These are phyloP conservation scores for Cheilosia impressa DNA, from an alignment of 2,888 invertebrate genomes.

Conservation along the genomic window DNA sequence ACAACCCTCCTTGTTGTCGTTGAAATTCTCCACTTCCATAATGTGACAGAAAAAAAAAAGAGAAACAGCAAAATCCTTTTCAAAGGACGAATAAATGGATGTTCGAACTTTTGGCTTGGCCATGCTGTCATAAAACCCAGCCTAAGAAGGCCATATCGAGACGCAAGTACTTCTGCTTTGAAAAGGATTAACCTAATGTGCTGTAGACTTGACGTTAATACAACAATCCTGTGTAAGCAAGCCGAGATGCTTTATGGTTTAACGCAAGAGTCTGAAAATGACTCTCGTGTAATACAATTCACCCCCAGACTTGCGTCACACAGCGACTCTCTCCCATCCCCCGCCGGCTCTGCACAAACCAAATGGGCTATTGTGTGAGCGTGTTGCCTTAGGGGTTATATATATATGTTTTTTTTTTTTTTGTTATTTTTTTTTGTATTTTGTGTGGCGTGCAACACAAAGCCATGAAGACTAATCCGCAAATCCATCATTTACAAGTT, in stretches of 20 bases:
- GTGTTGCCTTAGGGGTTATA: slow-evolving; percentile 45
- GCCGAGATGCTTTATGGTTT: slow-evolving; percentile 26
- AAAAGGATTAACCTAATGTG: slow-evolving; percentile 71
- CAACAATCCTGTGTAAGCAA: slow-evolving; percentile 48
- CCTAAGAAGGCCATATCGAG: slow-evolving; percentile 13
- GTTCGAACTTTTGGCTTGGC: slow-evolving; percentile 23
- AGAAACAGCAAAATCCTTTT: slow-evolving; percentile 38
- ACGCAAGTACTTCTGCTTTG: slow-evolving; percentile 44
- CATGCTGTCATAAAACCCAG: background rate
- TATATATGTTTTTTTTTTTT: slow-evolving; percentile 4
- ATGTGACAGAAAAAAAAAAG: slow-evolving; percentile 28
- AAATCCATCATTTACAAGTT: slow-evolving; percentile 72
- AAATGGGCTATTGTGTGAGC: slow-evolving; percentile 36
- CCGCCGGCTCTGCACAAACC: background rate
- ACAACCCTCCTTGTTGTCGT: slow-evolving; percentile 33
- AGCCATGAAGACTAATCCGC: slow-evolving; percentile 67
- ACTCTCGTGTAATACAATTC: slow-evolving; percentile 7
- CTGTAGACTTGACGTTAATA: slow-evolving; percentile 63
- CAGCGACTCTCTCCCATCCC: background rate
- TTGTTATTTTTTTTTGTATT: slow-evolving; percentile 2
- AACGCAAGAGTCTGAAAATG: slow-evolving; percentile 9
- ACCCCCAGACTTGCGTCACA: slow-evolving; percentile 18
- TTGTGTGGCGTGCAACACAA: slow-evolving; percentile 54
- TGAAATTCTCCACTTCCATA: slow-evolving; percentile 7
- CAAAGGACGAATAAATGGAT: slow-evolving; percentile 25